Conservation (phyloP, 2,113 vertebrate species). For the Probosciger aterrimus region DNA sequence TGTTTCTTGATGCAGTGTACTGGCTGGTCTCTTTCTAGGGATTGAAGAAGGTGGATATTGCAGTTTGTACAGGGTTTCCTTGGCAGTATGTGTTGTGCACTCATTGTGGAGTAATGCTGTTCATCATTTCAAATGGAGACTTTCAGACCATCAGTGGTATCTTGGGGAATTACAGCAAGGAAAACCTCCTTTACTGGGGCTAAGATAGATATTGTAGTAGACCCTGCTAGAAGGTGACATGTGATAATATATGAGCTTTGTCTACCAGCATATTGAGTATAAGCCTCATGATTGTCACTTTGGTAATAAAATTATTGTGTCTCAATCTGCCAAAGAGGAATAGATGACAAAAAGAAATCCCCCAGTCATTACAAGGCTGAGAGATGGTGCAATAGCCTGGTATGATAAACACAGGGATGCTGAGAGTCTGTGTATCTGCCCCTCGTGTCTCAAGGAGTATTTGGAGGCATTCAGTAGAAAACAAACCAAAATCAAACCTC, state of each 20-base stretch:
- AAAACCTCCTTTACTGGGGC: background rate
- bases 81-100: background rate
- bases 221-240: background rate
- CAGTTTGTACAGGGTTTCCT: background rate
- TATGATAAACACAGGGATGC: background rate
- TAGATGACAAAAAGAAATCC: background rate
- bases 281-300: background rate
- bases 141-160: background rate
- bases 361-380: background rate
- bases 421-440: background rate
- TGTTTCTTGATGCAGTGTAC: background rate
- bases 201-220: background rate
- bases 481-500: background rate
- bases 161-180: background rate
- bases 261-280: background rate
- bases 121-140: background rate
- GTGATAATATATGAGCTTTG: background rate
- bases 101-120: accelerated
- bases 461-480: background rate
- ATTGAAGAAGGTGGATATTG: background rate
- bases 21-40: background rate
- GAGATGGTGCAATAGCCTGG: background rate
- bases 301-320: background rate
- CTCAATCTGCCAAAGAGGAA: background rate
- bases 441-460: background rate